Percentiles rank a stretch among this genome's conserved stretches.
phyloP scores from a whole-genome alignment of 2,888 invertebrate species.

The Adela reaumurella region DNA sequence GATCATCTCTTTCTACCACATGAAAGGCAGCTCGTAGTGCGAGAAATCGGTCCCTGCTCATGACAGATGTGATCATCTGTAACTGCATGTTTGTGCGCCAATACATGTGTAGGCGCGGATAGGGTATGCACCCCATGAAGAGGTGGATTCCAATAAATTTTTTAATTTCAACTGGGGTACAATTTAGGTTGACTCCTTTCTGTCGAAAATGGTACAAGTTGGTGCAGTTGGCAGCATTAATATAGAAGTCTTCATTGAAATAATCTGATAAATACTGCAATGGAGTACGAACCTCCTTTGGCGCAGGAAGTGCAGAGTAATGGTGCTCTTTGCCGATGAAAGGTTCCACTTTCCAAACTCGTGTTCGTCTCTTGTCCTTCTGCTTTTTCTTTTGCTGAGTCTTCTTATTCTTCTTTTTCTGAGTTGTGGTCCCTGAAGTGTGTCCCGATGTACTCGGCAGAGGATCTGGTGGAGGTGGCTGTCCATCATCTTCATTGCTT shows the following conservation, averaged over 20 bases:
- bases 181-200: constrained; percentile 1
- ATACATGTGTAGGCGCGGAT: constrained; percentile 2
- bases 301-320: not conserved
- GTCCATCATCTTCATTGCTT: too few relatives aligned
- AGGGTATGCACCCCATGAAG: constrained; percentile 4
- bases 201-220: not conserved
- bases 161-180: constrained; percentile 2
- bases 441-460: not conserved
- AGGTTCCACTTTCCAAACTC: not conserved
- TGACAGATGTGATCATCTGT: constrained; percentile 1
- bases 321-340: not conserved
- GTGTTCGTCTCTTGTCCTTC: not conserved
- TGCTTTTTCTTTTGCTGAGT: not conserved
- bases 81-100: constrained; percentile 2
- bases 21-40: constrained; percentile 1
- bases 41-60: constrained; percentile 3
- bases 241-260: not conserved
- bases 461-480: not conserved
- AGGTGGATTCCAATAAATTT: not conserved
- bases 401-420: not conserved
- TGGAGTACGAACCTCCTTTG: not conserved
- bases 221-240: not conserved
- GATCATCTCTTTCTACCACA: constrained; percentile 2
- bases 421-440: too few relatives aligned
- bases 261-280: not conserved